Evolutionary conservation across 2,113 vertebrate species (phyloP), one percentile per base, ranked within the genome.

Genomic region (Brachypodius melanocephalos): DNA sequence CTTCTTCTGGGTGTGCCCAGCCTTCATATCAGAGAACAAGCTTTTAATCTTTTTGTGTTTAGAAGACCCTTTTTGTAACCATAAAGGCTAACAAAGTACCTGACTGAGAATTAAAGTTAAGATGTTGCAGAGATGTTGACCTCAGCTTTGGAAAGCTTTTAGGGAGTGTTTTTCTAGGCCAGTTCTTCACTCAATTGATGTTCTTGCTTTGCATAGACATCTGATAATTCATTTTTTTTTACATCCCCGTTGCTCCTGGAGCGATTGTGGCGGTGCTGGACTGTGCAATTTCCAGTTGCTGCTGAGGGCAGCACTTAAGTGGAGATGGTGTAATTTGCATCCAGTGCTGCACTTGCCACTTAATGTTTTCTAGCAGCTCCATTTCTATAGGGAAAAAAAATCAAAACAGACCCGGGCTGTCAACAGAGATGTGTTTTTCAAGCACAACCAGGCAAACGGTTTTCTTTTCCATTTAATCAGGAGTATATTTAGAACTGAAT

Each of bases 261-360:
- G 85, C 9, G 63, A 18, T 88, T 28, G 19, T 74, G 79, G 95
- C 92, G 24, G 1, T 34, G 92, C 92, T 86, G 63, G 72, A 85
- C 73, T 87, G 7, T 74, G 85, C 85, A 58, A 34, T 93, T 92
- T 93, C 80, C 24, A 34, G 16, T 14, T 71, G 96, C 85, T 90
- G 88, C 88, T 48, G 74, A 94, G 95, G 91, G 69, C 82, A 92
- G 94, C 92, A 68, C 94, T 90, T 80, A 77, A 88, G 80, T 81
- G 76, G 93, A 78, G 87, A 32, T 92, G 87, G 51, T 71, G 6
- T 87, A 34, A 77, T 90, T 93, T 90, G 65, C 79, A 86, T 69
- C 63, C 75, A 54, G 6, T 0, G 0, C 72, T 61, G 75, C 76
- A 14, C 85, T 94, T 66, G 38, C 71, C 1, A 5, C 57, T 86